These are phyloP conservation scores for Orchestia grillus DNA, from an alignment of 1,140 invertebrate species.

Conservation along the genomic window DNA sequence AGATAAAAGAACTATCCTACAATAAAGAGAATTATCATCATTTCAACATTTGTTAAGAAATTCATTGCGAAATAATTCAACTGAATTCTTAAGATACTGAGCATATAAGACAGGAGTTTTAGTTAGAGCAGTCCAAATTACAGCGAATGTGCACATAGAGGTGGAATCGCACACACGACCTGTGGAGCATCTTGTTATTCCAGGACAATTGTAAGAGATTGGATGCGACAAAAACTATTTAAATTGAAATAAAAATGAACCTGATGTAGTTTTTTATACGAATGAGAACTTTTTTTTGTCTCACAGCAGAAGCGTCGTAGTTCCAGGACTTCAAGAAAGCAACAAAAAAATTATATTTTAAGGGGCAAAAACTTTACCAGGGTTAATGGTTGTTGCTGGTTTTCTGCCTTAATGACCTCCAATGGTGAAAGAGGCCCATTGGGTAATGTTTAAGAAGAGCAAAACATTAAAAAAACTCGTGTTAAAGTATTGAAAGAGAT, in stretches of 20 bases:
- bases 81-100: not conserved
- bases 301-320: not conserved
- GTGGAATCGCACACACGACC: too few relatives aligned
- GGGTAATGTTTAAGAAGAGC: not conserved
- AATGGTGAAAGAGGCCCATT: not conserved
- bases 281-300: not conserved
- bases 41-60: not conserved
- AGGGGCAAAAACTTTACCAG: not conserved
- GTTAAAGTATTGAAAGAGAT: not conserved
- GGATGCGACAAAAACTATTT: too few relatives aligned
- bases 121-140: not conserved
- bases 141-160: not conserved
- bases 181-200: too few relatives aligned
- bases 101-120: not conserved
- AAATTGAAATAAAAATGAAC: not conserved
- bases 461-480: not conserved
- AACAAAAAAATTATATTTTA: not conserved
- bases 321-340: not conserved
- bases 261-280: not conserved
- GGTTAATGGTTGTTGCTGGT: not conserved
- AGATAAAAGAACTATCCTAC: not conserved
- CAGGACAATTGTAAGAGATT: too few relatives aligned
- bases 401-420: too few relatives aligned
- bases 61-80: not conserved
- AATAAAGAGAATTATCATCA: not conserved